Evolutionary conservation across 2,888 invertebrate genomes (phyloP).

Genomic region (Agrochola lychnidis): DNA sequence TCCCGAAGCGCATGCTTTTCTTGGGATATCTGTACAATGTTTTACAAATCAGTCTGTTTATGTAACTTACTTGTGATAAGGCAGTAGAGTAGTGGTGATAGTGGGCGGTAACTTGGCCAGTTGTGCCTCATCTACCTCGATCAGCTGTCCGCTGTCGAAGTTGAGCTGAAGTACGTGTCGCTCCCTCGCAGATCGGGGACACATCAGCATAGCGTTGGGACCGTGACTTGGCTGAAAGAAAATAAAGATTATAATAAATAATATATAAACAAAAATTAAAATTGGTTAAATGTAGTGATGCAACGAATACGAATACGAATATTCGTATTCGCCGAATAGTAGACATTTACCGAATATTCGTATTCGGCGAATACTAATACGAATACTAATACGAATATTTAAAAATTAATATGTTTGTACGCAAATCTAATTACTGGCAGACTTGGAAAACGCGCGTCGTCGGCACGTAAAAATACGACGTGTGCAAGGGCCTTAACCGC

Average conservation of each 20-base stretch:
- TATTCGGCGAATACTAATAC: too few species aligned
- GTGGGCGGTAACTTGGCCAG: slow-evolving; percentile 70
- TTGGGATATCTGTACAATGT: neutral
- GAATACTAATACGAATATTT: too few species aligned
- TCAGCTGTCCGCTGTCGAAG: slow-evolving; percentile 50
- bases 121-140: slow-evolving; percentile 72
- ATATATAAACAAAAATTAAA: neutral
- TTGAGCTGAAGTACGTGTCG: slow-evolving; percentile 51
- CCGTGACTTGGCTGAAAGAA: slow-evolving; percentile 77
- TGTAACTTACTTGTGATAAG: slow-evolving; percentile 78
- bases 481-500: too few species aligned
- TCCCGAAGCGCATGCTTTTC: neutral
- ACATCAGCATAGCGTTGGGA: slow-evolving; percentile 78
- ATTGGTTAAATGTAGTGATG: too few species aligned
- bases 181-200: slow-evolving; percentile 32
- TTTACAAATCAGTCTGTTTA: neutral
- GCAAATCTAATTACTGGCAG: too few species aligned
- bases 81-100: slow-evolving; percentile 74
- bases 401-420: too few species aligned
- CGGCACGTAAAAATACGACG: too few species aligned
- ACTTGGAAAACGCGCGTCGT: too few species aligned
- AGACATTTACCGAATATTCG: too few species aligned
- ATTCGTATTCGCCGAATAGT: too few species aligned
- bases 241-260: neutral
- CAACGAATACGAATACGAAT: too few species aligned